Percentiles rank a stretch among this genome's conserved stretches.
phyloP scores from a whole-genome alignment of 2,113 vertebrate genomes.

The Ictalurus furcatus region DNA sequence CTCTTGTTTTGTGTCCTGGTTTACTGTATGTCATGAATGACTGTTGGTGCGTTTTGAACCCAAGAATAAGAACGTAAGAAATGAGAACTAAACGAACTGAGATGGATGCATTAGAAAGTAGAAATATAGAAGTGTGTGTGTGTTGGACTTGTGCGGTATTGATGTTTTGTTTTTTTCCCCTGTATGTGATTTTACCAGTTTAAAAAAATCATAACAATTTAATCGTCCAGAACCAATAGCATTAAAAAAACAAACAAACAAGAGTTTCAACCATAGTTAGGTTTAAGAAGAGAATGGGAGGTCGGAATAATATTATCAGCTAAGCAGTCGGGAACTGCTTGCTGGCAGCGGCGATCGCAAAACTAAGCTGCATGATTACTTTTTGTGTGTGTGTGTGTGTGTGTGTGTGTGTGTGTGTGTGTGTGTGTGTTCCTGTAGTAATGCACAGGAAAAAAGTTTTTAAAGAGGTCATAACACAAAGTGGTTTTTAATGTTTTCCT shows the following conservation, averaged over 20 bases:
- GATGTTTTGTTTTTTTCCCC: not conserved
- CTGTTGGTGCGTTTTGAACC: conserved; percentile 8
- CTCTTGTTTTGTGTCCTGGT: conserved; percentile 9
- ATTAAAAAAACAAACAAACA: not conserved
- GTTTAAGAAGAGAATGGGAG: not conserved
- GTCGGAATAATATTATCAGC: not conserved
- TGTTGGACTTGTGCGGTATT: not conserved
- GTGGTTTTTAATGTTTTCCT: no score
- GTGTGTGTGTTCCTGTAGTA: not conserved
- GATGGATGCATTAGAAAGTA: not conserved
- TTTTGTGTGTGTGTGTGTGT: no score
- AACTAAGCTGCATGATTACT: not conserved
- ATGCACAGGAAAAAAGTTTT: not conserved
- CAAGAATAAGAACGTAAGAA: not conserved
- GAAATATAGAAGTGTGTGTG: not conserved
- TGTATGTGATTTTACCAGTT: not conserved
- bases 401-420: no score
- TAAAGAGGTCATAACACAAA: no score
- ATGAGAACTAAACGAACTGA: not conserved
- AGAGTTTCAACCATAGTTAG: not conserved
- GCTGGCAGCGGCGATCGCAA: not conserved
- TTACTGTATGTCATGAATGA: not conserved
- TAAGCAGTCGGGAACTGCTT: not conserved
- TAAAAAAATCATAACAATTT: not conserved
- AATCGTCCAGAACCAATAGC: not conserved